Conservation (phyloP, 2,113 vertebrate genomes). For the Otocyon megalotis region DNA sequence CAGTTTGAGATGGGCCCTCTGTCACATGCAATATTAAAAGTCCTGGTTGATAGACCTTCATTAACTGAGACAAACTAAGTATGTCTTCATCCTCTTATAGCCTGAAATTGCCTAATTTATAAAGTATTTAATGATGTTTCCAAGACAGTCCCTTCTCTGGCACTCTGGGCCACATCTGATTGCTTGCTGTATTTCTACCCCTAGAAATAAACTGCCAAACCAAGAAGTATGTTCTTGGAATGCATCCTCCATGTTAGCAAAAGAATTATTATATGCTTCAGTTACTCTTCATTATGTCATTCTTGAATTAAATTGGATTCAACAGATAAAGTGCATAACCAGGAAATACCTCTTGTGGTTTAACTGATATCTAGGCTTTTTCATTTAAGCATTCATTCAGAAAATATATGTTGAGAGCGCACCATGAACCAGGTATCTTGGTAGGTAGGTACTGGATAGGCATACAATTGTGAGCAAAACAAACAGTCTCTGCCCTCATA, state of each 20-base stretch:
- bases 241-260: not conserved
- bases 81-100: constrained; percentile 20
- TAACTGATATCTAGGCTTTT: not conserved
- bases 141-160: constrained; percentile 30
- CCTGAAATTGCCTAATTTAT: constrained; percentile 70
- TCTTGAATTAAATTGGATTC: constrained; percentile 18
- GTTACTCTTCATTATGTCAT: not conserved
- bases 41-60: constrained; percentile 41
- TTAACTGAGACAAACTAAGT: constrained; percentile 56
- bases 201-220: constrained; percentile 50
- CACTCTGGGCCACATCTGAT: not conserved
- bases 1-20: not conserved
- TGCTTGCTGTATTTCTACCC: constrained; percentile 27
- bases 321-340: not conserved
- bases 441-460: not conserved
- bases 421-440: not conserved
- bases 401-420: not conserved
- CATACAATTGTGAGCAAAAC: not conserved
- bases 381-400: not conserved
- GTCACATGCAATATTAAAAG: not conserved
- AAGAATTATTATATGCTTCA: not conserved
- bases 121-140: constrained; percentile 67
- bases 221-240: constrained; percentile 27
- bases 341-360: constrained; percentile 2
- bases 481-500: not conserved